Conservation (phyloP, 1,140 invertebrate genomes). For the Eumaeus atala region DNA sequence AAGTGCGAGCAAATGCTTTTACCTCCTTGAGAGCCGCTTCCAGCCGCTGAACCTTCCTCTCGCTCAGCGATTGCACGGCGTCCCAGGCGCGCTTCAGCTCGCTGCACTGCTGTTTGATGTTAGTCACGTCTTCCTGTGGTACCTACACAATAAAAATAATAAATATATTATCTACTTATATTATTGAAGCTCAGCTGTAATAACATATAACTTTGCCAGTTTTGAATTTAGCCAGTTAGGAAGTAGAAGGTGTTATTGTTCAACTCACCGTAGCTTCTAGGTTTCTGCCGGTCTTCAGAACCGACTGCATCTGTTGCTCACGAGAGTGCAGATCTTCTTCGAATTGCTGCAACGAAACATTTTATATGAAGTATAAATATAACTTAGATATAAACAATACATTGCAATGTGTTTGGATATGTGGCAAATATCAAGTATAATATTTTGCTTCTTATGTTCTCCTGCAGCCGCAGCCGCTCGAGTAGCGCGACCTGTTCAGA, state of each 20-base stretch:
- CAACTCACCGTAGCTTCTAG: constrained; percentile 83
- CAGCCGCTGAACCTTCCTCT: constrained; percentile 84
- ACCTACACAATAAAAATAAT: constrained; percentile 31
- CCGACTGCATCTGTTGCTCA: constrained; percentile 90
- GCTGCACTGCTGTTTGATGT: constrained; percentile 86
- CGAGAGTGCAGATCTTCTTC: constrained; percentile 93
- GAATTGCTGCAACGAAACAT: constrained; percentile 78
- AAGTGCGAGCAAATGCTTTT: constrained; percentile 16
- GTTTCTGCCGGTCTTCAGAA: constrained; percentile 91
- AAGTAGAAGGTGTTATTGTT: constrained; percentile 1
- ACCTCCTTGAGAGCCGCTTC: constrained; percentile 85
- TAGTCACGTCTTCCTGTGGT: constrained; percentile 83
- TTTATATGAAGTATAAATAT: not conserved
- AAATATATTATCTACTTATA: not conserved
- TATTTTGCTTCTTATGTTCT: no score
- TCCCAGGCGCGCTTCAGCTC: constrained; percentile 92
- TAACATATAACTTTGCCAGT: not conserved
- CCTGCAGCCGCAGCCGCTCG: no score
- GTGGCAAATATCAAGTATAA: no score
- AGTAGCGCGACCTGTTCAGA: no score
- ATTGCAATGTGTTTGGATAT: no score
- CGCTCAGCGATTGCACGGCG: constrained; percentile 84
- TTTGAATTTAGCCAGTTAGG: not conserved
- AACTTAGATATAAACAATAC: no score
- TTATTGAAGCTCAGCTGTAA: no score